A percentile compares a stretch with the other conserved stretches of the same genome.
These are phyloP conservation scores for Mionectes macconnelli DNA, from an alignment of 2,113 vertebrate genomes.

Conservation along the genomic window DNA sequence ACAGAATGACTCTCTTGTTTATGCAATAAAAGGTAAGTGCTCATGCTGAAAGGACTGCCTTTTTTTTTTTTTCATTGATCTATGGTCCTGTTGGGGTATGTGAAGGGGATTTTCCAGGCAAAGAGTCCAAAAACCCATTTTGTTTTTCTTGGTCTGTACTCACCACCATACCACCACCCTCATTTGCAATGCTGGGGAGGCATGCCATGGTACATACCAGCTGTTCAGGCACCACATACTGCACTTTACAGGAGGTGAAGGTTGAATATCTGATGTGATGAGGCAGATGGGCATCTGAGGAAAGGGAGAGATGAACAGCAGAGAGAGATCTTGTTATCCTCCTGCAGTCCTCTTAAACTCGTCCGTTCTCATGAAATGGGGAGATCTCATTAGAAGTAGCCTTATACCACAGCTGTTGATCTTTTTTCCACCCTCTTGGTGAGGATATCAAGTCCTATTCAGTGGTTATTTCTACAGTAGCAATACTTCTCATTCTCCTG, in stretches of 20 bases:
- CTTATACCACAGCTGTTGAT: background rate
- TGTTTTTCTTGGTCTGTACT: background rate
- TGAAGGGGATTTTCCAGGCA: background rate
- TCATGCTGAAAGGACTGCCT: background rate
- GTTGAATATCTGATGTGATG: background rate
- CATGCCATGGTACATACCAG: background rate
- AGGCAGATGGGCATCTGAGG: background rate
- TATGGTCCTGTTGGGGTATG: background rate
- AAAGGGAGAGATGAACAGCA: background rate
- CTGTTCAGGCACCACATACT: background rate
- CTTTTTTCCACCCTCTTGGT: background rate
- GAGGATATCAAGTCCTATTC: background rate
- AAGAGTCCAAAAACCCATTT: background rate
- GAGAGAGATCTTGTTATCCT: background rate
- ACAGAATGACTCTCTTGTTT: background rate
- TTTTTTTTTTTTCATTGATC: background rate
- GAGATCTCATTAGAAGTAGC: background rate
- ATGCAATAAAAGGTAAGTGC: background rate
- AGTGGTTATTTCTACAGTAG: background rate
- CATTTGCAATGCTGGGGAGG: background rate
- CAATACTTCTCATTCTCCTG: background rate
- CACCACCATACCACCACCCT: fast-evolving
- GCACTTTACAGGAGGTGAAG: background rate
- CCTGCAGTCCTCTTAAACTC: background rate
- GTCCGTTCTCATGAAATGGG: background rate